Conservation (phyloP, 2,797 vertebrate genomes). For the Pangasius mekongensis region DNA sequence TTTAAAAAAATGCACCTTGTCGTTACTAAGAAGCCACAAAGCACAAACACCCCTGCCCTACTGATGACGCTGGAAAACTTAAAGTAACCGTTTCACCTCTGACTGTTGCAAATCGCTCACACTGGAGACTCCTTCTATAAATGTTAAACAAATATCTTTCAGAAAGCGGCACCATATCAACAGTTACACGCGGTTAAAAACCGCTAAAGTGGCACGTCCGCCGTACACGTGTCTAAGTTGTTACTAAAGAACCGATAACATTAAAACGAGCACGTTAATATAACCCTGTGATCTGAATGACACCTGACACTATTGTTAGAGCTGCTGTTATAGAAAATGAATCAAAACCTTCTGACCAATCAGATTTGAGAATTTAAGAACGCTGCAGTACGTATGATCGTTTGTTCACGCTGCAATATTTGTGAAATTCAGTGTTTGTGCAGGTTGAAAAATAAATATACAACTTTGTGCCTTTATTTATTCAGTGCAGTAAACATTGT, state of each 20-base stretch:
- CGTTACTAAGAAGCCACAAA: no score
- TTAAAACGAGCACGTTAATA: background rate
- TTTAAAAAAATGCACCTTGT: no score
- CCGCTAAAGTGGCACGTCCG: background rate
- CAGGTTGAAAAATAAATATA: background rate
- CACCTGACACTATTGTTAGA: background rate
- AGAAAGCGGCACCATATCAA: background rate
- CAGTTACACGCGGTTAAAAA: background rate
- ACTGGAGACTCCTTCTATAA: background rate
- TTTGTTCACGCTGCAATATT: background rate
- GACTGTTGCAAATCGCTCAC: background rate
- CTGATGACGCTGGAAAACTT: background rate
- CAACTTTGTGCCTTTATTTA: background rate
- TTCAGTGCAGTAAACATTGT: background rate
- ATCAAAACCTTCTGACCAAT: background rate
- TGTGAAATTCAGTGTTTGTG: background rate
- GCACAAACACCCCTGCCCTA: no score
- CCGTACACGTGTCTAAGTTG: background rate
- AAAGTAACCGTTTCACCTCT: background rate
- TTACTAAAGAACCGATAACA: background rate
- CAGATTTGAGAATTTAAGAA: background rate
- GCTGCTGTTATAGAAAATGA: background rate
- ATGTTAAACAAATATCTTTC: background rate
- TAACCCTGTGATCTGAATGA: background rate
- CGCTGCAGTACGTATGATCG: background rate